A percentile compares a stretch with the other conserved stretches of the same genome.
phyloP scores from a whole-genome alignment of 2,797 vertebrate species.

The Eurystomus glaucurus region DNA sequence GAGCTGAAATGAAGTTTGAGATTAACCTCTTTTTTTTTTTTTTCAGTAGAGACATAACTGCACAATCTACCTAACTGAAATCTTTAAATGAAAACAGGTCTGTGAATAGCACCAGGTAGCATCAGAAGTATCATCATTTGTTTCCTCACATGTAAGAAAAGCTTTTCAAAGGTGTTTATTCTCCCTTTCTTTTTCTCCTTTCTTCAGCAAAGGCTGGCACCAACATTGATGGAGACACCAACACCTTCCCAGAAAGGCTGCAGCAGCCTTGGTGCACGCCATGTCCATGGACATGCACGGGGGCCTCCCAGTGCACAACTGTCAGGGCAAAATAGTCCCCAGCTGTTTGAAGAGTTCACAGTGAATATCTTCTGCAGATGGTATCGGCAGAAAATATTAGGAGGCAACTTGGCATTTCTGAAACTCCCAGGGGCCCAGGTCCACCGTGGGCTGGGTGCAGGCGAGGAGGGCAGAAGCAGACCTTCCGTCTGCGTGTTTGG shows the following conservation, averaged over 20 bases:
- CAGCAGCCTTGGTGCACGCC: not conserved
- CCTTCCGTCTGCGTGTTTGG: accelerated
- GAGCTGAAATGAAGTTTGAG: conserved; percentile 2
- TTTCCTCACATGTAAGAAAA: not conserved
- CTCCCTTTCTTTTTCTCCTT: not conserved
- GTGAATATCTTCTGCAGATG: not conserved
- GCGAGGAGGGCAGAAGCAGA: not conserved
- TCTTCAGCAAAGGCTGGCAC: not conserved
- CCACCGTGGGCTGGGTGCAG: not conserved
- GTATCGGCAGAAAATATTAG: accelerated
- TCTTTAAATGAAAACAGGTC: not conserved
- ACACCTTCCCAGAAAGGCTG: not conserved
- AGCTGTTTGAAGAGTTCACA: not conserved
- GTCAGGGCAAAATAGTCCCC: not conserved
- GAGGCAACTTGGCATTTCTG: not conserved
- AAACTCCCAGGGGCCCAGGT: not conserved
- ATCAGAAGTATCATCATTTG: not conserved
- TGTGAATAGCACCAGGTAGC: not conserved
- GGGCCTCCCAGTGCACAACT: not conserved
- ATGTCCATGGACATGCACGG: accelerated
- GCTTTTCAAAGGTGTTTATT: not conserved
- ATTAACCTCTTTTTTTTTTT: not conserved
- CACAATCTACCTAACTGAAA: not conserved
- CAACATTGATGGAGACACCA: not conserved
- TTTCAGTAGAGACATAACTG: not conserved